phyloP scores from a whole-genome alignment of 92 coral and sea anemone species.

The Paramuricea clavata region DNA sequence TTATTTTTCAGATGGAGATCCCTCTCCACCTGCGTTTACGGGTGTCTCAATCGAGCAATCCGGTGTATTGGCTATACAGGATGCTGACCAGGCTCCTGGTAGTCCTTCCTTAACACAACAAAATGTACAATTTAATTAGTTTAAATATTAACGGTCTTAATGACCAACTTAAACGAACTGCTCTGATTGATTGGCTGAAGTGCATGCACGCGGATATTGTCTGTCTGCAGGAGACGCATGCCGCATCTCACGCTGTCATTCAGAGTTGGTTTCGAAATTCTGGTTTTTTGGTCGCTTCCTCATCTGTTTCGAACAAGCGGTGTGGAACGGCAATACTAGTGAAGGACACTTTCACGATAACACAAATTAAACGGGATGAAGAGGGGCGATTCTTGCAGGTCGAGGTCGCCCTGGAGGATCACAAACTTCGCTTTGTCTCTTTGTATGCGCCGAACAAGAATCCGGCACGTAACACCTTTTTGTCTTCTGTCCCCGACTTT shows the following conservation, averaged over 20 bases:
- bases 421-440: constrained; percentile 19
- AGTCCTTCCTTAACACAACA: too few relatives aligned
- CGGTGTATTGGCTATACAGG: too few relatives aligned
- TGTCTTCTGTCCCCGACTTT: neutral
- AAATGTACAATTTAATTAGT: too few relatives aligned
- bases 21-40: too few relatives aligned
- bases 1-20: too few relatives aligned
- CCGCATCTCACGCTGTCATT: neutral
- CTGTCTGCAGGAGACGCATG: constrained; percentile 27
- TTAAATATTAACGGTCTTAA: constrained; percentile 64
- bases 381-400: constrained; percentile 52
- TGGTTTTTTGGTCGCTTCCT: neutral
- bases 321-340: constrained; percentile 58
- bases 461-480: constrained; percentile 34
- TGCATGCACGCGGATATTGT: constrained; percentile 11
- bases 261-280: constrained; percentile 9
- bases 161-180: constrained; percentile 3
- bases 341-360: neutral
- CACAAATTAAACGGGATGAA: neutral
- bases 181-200: constrained; percentile 48
- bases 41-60: too few relatives aligned
- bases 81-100: too few relatives aligned
- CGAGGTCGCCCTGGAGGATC: neutral
- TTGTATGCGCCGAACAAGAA: constrained; percentile 70
- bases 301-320: neutral